Percentiles rank a stretch among this genome's conserved stretches.
Evolutionary conservation across 1,140 invertebrate species (phyloP).

Genomic region (Leptinotarsa texana): DNA sequence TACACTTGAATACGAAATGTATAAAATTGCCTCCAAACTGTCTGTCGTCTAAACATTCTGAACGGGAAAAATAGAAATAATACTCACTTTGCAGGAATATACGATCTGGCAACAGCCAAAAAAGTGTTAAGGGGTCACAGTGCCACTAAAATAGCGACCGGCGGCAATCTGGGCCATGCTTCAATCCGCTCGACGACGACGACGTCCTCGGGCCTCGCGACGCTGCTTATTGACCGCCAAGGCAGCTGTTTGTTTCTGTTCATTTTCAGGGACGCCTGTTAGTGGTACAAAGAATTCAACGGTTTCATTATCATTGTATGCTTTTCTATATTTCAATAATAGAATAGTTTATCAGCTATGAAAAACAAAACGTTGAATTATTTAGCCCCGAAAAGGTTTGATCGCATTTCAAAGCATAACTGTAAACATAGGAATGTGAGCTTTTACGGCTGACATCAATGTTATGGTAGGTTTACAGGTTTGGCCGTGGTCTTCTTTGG

Average conservation of each 20-base stretch:
- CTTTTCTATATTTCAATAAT: no score
- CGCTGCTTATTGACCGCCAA: slow-evolving; percentile 7
- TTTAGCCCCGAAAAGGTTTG: no score
- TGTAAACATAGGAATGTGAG: no score
- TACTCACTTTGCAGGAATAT: neutral
- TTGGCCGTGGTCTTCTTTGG: no score
- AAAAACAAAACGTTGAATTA: no score
- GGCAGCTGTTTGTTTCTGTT: slow-evolving; percentile 7
- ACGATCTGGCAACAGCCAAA: slow-evolving; percentile 16
- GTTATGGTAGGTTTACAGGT: no score
- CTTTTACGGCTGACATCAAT: no score
- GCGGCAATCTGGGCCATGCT: slow-evolving; percentile 14
- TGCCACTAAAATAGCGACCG: slow-evolving; percentile 34
- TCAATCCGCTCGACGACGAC: slow-evolving; percentile 20
- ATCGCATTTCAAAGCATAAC: no score
- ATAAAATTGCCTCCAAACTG: no score
- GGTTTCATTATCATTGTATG: neutral
- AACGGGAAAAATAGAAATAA: neutral
- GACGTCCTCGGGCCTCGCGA: slow-evolving; percentile 3
- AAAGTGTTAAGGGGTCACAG: slow-evolving; percentile 20
- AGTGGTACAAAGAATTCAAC: neutral
- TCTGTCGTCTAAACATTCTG: no score
- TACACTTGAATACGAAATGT: no score
- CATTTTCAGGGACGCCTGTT: neutral
- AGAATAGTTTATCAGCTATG: no score